Evolutionary conservation across 2,888 invertebrate species (phyloP), one percentile per base, ranked within the genome.

Genomic region (Actias luna): DNA sequence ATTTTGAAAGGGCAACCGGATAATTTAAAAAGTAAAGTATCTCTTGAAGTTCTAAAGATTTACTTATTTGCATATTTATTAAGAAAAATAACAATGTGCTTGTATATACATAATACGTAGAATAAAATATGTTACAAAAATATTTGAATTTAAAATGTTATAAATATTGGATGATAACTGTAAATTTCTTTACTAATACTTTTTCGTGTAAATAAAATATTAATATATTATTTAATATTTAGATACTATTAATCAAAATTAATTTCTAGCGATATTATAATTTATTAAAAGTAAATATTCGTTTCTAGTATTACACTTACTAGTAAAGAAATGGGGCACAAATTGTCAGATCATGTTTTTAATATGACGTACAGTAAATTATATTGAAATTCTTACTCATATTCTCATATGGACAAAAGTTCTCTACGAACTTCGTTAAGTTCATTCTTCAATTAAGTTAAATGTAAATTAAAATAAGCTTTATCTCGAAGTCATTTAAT

Each of bases 21-120:
- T 64, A 69, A 69, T 65, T 67, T 65, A 36, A 62, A 67, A 69
- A 63, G 65, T 69, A 63, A 65, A 62, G 50, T 50, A 50, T n/a
- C 35, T 42, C 29, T 42, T 29, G 12, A 55, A 55, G 12, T 42
- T 57, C 35, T 46, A 31, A 33, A 42, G 5, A 42, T 14, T 46
- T 14, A 29, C 27, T n/a, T 35, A 61, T 42, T 4, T 16, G 36
- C 12, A 59, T 42, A 18, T 18, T 16, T 36, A 36, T 36, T 16
- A 14, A 36, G 12, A 36, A 36, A 4, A 36, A 14, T 16, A 14
- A 36, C 16, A 36, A 16, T 7, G 16, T 36, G 14, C 16, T 16
- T 36, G 1, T 36, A 16, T 36, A 36, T 16, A 16, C 12, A 35
- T 12, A 3, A n/a, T n/a, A n/a, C n/a, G n/a, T n/a, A n/a, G n/a